A percentile compares a stretch with the other conserved stretches of the same genome.
These are phyloP conservation scores for Rana temporaria DNA, from an alignment of 2,113 vertebrate genomes.

Conservation along the genomic window DNA sequence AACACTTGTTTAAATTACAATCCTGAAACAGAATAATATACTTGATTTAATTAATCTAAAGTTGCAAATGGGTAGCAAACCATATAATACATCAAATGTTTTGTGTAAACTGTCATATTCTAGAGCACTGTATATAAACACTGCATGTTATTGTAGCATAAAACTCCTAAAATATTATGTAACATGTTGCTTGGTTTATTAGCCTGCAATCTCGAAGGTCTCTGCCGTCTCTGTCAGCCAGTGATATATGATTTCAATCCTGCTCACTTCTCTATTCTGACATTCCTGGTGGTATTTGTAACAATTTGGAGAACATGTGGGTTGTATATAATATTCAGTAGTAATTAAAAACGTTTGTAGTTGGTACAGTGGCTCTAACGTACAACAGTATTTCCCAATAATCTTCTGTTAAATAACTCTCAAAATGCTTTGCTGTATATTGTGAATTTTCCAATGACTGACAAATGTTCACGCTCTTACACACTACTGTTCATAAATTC, in stretches of 20 bases:
- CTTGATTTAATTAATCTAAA: conserved; percentile 3
- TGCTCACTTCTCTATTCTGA: neutral
- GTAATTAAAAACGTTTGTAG: neutral
- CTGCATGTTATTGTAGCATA: neutral
- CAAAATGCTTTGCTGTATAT: neutral
- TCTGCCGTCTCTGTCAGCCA: neutral
- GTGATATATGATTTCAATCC: conserved; percentile 6
- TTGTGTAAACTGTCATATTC: neutral
- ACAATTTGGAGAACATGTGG: neutral
- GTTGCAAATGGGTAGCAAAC: conserved; percentile 25
- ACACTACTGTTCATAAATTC: conserved; percentile 33
- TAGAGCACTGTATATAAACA: conserved; percentile 2
- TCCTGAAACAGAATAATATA: neutral
- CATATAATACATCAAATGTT: conserved; percentile 14
- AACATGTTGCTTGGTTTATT: conserved; percentile 12
- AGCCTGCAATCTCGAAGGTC: conserved; percentile 12
- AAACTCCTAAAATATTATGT: conserved; percentile 17
- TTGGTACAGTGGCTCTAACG: neutral
- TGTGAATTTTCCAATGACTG: neutral
- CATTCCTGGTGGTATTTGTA: neutral
- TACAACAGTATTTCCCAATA: neutral
- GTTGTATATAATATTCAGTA: neutral
- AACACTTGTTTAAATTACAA: neutral
- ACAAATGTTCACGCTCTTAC: neutral
- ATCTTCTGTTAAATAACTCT: neutral